A percentile compares a stretch with the other conserved stretches of the same genome.
phyloP scores from a whole-genome alignment of 2,888 invertebrate species.

The Podabrus alpinus region DNA sequence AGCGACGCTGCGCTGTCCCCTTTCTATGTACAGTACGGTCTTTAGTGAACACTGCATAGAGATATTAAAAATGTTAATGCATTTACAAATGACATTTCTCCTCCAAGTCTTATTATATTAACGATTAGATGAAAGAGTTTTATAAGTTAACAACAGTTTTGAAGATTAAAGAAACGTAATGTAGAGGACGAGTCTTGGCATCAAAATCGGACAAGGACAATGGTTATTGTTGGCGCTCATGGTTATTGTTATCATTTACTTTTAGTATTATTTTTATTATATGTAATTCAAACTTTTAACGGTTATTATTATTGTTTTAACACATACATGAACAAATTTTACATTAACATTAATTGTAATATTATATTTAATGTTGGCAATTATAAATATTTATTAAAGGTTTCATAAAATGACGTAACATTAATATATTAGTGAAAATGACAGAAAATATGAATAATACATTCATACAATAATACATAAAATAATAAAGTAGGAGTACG shows the following conservation, averaged over 20 bases:
- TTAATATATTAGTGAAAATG: constrained; percentile 38
- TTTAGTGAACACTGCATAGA: not conserved
- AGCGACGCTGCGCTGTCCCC: not conserved
- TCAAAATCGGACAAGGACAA: constrained; percentile 42
- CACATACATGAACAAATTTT: constrained; percentile 40
- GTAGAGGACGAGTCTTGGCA: constrained; percentile 21
- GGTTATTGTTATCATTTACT: constrained; percentile 53
- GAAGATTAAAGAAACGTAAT: constrained; percentile 39
- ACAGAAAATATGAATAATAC: constrained; percentile 32
- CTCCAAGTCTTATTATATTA: not conserved
- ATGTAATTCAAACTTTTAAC: constrained; percentile 53
- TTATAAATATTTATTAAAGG: constrained; percentile 32
- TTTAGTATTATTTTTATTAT: constrained; percentile 53
- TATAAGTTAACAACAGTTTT: constrained; percentile 35
- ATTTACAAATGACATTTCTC: constrained; percentile 1
- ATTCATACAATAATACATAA: constrained; percentile 25
- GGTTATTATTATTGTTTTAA: constrained; percentile 50
- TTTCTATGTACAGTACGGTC: not conserved
- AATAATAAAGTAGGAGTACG: constrained; percentile 29
- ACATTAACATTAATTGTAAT: constrained; percentile 38
- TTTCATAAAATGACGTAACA: constrained; percentile 35
- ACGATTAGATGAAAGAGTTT: constrained; percentile 2
- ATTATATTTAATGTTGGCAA: constrained; percentile 39
- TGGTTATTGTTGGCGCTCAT: constrained; percentile 48
- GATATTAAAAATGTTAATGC: not conserved